Evolutionary conservation across 2,888 invertebrate species (phyloP).

Genomic region (Drosophila rubida): DNA sequence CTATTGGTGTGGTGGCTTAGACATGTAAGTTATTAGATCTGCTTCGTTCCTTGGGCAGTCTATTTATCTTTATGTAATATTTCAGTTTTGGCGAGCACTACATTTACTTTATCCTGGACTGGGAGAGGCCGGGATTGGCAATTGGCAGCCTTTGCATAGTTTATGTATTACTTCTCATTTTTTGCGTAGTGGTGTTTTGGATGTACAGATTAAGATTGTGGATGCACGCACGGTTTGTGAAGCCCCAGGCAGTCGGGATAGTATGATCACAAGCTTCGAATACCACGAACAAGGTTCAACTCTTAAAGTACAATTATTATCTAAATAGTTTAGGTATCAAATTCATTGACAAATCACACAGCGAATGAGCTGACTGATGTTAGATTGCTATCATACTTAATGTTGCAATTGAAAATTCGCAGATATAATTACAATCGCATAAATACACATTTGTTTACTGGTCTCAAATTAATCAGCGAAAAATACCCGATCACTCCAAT

Average conservation of each 20-base stretch:
- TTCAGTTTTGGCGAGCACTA: slow-evolving; percentile 86
- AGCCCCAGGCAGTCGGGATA: slow-evolving; percentile 2
- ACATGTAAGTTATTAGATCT: slow-evolving; percentile 74
- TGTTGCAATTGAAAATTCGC: background rate
- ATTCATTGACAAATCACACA: background rate
- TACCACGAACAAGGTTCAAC: slow-evolving; percentile 1
- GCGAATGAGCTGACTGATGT: background rate
- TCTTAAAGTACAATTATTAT: slow-evolving; percentile 1
- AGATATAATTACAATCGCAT: no score
- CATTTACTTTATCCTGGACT: slow-evolving; percentile 91
- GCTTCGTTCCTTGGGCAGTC: background rate
- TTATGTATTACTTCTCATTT: slow-evolving; percentile 52
- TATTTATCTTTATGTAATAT: background rate
- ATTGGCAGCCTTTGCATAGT: slow-evolving; percentile 63
- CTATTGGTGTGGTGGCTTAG: slow-evolving; percentile 86
- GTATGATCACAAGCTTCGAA: slow-evolving; percentile 3
- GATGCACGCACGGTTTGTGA: slow-evolving; percentile 33
- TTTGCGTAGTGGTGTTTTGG: slow-evolving; percentile 68
- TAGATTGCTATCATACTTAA: background rate
- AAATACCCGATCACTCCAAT: background rate
- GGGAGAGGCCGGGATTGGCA: slow-evolving; percentile 87
- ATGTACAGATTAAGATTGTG: slow-evolving; percentile 50
- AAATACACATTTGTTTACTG: background rate
- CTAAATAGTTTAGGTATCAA: background rate
- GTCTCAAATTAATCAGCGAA: background rate